Evolutionary conservation across 2,113 vertebrate genomes (phyloP), one percentile per base, ranked within the genome.

Genomic region (Toxotes chatareus): DNA sequence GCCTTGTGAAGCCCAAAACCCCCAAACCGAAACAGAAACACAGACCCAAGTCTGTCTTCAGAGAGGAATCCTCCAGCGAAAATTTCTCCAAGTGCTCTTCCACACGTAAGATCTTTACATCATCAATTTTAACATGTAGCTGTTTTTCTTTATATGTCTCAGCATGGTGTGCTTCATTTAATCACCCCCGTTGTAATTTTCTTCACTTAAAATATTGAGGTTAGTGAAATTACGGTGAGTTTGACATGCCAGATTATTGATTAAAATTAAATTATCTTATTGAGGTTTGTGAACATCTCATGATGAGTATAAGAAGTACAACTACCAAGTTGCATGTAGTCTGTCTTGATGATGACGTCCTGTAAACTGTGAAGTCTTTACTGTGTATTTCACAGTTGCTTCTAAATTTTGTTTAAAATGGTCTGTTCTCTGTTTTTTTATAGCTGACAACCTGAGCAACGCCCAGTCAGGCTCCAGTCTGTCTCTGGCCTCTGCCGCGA

Each of bases 391-490:
- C 21, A 3, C 5, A 63, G 16, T 36, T 34, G 8, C 6, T 34
- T 49, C 42, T 1, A 0, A 34, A 17, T 16, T 12, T 44, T n/a
- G 17, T 31, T 38, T 0, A 55, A 27, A 51, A 9, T 4, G 2
- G 0, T 64, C 6, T 12, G 19, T 16, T 56, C 3, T 83, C 59
- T n/a, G n/a, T n/a, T 76, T 72, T 82, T 5, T 44, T 55, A 1
- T 4, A 99, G 98, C 96, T 38, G 97, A 98, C 80, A 93, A 87
- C 86, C 73, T 99, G 90, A 98, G 96, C 93, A 96, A 95, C 2
- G 95, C 97, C 74, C 97, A 98, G 67, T 99, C 97, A 3, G 98
- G 98, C 76, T 99, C 98, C 85, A 99, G 96, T 73, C 95, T 99
- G 42, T 99, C 98, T 19, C 91, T 99, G 94, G 98, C 97, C 14